These are phyloP conservation scores for Conops quadrifasciatus DNA, from an alignment of 2,888 invertebrate genomes.

Conservation along the genomic window DNA sequence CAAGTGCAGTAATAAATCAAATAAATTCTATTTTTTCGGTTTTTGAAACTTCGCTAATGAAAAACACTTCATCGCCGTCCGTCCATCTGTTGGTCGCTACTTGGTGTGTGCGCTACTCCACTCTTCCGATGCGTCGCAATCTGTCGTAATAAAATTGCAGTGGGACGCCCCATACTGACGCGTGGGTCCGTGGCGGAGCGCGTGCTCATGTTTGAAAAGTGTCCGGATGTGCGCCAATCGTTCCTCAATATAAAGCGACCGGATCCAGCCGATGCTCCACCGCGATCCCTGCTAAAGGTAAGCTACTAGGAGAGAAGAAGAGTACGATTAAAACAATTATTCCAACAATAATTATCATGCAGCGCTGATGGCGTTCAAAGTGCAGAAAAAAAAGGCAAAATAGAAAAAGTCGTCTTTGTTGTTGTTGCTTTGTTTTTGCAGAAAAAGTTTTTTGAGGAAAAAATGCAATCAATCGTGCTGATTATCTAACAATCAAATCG, in stretches of 20 bases:
- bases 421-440: background rate
- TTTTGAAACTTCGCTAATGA: background rate
- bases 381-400: slow-evolving; percentile 24
- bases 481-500: slow-evolving; percentile 33
- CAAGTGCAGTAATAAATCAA: background rate
- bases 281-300: slow-evolving; percentile 57
- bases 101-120: too few species aligned
- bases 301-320: slow-evolving; percentile 35
- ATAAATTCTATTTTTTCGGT: background rate
- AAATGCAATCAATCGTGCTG: slow-evolving; percentile 11
- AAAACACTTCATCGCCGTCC: too few species aligned
- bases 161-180: slow-evolving; percentile 71
- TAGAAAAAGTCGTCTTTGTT: slow-evolving; percentile 6
- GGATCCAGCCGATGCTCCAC: slow-evolving; percentile 53
- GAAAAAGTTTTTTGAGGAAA: background rate
- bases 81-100: too few species aligned
- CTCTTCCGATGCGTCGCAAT: background rate
- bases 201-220: slow-evolving; percentile 89
- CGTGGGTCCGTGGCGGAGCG: slow-evolving; percentile 91
- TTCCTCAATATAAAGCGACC: slow-evolving; percentile 67
- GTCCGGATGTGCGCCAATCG: slow-evolving; percentile 75
- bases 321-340: background rate
- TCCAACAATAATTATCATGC: slow-evolving; percentile 2
- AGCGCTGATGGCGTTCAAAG: too few species aligned
- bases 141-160: slow-evolving; percentile 53